phyloP scores from a whole-genome alignment of 2,113 vertebrate species.

The Archocentrus centrarchus region DNA sequence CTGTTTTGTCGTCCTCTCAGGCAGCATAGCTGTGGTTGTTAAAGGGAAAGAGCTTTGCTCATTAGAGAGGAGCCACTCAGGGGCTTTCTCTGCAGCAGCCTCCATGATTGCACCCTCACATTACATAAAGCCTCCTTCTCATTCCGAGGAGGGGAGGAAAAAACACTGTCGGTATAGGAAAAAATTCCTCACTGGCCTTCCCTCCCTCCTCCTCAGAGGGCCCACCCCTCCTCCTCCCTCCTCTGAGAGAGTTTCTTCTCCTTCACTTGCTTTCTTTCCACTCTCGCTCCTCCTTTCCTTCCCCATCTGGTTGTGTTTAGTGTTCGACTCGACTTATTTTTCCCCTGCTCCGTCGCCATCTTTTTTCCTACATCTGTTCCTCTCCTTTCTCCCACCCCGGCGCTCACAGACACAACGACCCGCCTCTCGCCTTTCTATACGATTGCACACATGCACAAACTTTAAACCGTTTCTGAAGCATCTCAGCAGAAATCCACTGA shows the following conservation, averaged over 20 bases:
- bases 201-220: neutral
- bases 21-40: constrained; percentile 41
- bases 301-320: constrained; percentile 77
- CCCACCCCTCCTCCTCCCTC: constrained; percentile 36
- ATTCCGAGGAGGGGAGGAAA: constrained; percentile 42
- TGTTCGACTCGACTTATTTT: constrained; percentile 42
- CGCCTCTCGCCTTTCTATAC: neutral
- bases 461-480: neutral
- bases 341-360: neutral
- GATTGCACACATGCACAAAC: neutral
- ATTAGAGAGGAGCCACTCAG: constrained; percentile 23
- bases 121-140: constrained; percentile 69
- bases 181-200: constrained; percentile 69
- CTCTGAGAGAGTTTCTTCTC: constrained; percentile 52
- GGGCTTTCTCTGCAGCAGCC: constrained; percentile 40
- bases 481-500: neutral
- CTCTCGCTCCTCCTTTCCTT: constrained; percentile 37
- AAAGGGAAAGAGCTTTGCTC: constrained; percentile 11
- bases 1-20: neutral
- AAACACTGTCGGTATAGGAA: constrained; percentile 59
- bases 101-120: constrained; percentile 48
- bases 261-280: constrained; percentile 55
- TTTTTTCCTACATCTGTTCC: constrained; percentile 32
- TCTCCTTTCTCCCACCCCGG: constrained; percentile 18
- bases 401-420: neutral